These are phyloP conservation scores for Drosophila oshimai DNA, from an alignment of 1,140 invertebrate species.

Conservation along the genomic window DNA sequence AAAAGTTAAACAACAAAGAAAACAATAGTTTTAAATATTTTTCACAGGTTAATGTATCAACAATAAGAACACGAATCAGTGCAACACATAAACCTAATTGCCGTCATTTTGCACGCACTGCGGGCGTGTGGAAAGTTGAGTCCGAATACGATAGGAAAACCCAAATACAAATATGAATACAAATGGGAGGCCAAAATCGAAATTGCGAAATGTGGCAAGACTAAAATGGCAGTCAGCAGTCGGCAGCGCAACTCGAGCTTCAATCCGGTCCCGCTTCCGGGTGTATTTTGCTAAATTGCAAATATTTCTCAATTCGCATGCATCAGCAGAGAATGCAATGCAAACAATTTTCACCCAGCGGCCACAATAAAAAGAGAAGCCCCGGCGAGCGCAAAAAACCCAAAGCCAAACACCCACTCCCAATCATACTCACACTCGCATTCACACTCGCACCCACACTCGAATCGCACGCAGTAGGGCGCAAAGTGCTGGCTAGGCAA, in stretches of 20 bases:
- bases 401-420: not conserved
- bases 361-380: constrained; percentile 50
- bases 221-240: no score
- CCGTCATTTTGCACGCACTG: constrained; percentile 66
- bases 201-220: constrained; percentile 6
- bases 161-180: constrained; percentile 35
- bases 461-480: not conserved
- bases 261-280: constrained; percentile 61
- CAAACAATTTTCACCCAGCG: constrained; percentile 72
- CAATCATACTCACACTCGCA: no score
- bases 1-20: no score
- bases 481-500: constrained; percentile 26
- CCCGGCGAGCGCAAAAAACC: constrained; percentile 25
- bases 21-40: no score
- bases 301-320: constrained; percentile 80
- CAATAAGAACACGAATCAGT: not conserved
- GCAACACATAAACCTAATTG: constrained; percentile 55
- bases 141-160: constrained; percentile 20
- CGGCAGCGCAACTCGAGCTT: constrained; percentile 35
- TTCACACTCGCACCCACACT: no score
- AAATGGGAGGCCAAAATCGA: constrained; percentile 19
- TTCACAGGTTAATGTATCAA: not conserved
- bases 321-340: constrained; percentile 70
- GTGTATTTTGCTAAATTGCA: constrained; percentile 79
- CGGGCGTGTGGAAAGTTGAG: constrained; percentile 26